Conservation (phyloP, 2,113 vertebrate species). For the Synodontis membranacea region DNA sequence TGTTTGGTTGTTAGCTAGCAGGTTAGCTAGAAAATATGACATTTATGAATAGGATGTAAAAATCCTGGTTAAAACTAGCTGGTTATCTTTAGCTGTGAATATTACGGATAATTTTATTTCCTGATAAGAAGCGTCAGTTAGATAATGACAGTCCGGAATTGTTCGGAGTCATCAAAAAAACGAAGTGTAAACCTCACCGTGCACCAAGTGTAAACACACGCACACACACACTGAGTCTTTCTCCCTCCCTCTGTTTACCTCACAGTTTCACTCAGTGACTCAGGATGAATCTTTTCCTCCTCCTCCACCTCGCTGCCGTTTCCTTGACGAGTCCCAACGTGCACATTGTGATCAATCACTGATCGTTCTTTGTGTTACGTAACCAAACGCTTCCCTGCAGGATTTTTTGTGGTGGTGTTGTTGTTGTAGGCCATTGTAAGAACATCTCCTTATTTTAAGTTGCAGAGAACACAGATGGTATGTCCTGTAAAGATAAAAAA, state of each 20-base stretch:
- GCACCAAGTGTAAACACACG: neutral
- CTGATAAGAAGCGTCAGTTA: neutral
- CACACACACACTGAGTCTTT: neutral
- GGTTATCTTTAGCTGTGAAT: neutral
- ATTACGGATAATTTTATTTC: neutral
- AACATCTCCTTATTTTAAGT: neutral
- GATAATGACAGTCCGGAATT: too few relatives aligned
- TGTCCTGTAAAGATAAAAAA: neutral
- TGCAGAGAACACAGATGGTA: neutral
- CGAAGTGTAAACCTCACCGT: neutral
- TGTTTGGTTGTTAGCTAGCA: neutral
- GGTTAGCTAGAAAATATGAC: neutral
- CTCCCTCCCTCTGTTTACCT: slow-evolving; percentile 20
- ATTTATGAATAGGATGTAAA: too few relatives aligned
- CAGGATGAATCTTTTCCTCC: slow-evolving; percentile 32
- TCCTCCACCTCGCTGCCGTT: slow-evolving; percentile 7
- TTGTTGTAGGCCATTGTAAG: neutral
- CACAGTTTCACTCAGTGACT: slow-evolving; percentile 40
- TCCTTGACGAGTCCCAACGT: slow-evolving; percentile 11
- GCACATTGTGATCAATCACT: slow-evolving; percentile 12
- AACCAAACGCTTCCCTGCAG: neutral
- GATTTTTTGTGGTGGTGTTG: too few relatives aligned
- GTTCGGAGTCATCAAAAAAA: neutral
- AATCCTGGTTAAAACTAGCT: too few relatives aligned
- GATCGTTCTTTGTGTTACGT: neutral